These are phyloP conservation scores for Apocheima hispidaria DNA, from an alignment of 2,888 invertebrate species.

Conservation along the genomic window DNA sequence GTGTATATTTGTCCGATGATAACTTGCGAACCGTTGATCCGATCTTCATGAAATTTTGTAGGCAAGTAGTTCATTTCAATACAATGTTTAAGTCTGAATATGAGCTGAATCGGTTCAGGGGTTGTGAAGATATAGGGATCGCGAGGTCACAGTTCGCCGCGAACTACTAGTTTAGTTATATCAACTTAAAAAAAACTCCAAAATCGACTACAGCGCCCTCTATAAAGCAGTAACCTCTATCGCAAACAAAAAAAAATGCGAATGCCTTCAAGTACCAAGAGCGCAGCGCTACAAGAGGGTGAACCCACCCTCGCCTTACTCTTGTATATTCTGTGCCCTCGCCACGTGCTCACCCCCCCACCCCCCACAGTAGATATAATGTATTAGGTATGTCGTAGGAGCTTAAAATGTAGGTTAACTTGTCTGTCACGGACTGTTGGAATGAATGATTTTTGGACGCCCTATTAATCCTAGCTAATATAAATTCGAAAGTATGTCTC, in stretches of 20 bases:
- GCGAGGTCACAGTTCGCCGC: no score
- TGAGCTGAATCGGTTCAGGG: no score
- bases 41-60: no score
- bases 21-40: no score
- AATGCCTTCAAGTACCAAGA: constrained; percentile 55
- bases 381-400: constrained; percentile 46
- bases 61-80: no score
- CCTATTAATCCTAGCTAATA: background rate
- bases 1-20: no score
- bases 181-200: no score
- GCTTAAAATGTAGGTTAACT: constrained; percentile 71
- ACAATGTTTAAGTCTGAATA: no score
- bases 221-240: constrained; percentile 11
- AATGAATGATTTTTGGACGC: constrained; percentile 4
- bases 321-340: constrained; percentile 44
- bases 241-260: constrained; percentile 21
- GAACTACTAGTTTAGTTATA: background rate
- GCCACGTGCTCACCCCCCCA: constrained; percentile 70
- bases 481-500: no score
- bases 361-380: constrained; percentile 45
- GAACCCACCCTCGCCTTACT: constrained; percentile 54
- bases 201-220: background rate
- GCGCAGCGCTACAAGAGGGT: constrained; percentile 49
- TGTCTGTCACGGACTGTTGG: constrained; percentile 52
- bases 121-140: no score